Conservation (phyloP, 2,888 invertebrate genomes). For the Anoncus sp. region DNA sequence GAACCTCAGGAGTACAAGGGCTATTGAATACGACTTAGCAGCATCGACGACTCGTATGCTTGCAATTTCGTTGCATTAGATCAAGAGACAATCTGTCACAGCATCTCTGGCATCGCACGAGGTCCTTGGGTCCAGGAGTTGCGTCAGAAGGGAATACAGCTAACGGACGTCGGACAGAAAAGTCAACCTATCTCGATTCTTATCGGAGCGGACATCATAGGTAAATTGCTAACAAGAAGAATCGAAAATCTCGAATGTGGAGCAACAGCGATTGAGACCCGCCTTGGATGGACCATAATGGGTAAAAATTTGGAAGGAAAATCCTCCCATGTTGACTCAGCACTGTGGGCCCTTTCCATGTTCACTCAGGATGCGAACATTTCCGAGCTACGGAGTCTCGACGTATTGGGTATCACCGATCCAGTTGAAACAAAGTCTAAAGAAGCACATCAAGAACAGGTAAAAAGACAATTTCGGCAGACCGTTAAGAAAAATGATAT, state of each 20-base stretch:
- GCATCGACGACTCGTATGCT: constrained; percentile 55
- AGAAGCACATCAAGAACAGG: constrained; percentile 61
- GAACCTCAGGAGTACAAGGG: constrained; percentile 54
- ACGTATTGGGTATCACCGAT: constrained; percentile 75
- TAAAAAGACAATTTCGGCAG: constrained; percentile 70
- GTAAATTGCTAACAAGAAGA: constrained; percentile 68
- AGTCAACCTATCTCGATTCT: constrained; percentile 63
- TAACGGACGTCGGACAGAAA: constrained; percentile 7
- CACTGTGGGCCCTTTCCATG: constrained; percentile 49
- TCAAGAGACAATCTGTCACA: too few relatives aligned
- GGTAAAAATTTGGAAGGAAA: too few relatives aligned
- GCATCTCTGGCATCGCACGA: too few relatives aligned
- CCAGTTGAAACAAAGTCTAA: constrained; percentile 67
- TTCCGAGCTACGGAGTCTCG: constrained; percentile 74
- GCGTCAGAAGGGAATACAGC: constrained; percentile 37
- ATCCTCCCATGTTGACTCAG: constrained; percentile 55
- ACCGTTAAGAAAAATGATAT: constrained; percentile 67
- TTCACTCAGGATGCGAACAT: constrained; percentile 64
- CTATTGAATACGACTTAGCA: constrained; percentile 59
- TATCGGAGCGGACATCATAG: constrained; percentile 70
- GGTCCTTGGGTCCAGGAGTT: constrained; percentile 61
- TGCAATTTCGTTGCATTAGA: constrained; percentile 65
- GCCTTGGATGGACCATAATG: constrained; percentile 72
- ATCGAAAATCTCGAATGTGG: constrained; percentile 64
- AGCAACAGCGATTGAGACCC: constrained; percentile 69